Evolutionary conservation across 2,797 vertebrate genomes (phyloP), one percentile per base, ranked within the genome.

Genomic region (Coluber constrictor): DNA sequence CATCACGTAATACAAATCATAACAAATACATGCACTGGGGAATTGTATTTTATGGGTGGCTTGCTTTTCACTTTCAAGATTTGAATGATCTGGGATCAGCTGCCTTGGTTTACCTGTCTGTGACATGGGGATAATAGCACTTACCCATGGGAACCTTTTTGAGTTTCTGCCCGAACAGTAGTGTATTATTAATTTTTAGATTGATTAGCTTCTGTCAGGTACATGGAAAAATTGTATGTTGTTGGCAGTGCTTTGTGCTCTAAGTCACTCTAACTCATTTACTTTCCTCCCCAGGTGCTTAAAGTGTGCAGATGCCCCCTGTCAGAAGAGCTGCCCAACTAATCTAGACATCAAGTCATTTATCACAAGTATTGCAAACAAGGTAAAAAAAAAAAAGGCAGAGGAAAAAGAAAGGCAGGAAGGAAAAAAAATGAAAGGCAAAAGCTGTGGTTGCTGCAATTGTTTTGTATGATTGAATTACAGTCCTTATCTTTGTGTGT

Each of bases 301-400:
- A 9, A 99, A 99, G 96, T 99, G 99, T 97, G 99, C 97, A 0
- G 99, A 99, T 96, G 99, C 99, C 92, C 99, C 99, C 1, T 99
- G 99, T 98, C 99, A 99, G 97, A 99, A 99, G 97, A 99, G 98
- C 96, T 99, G 99, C 96, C 99, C 99, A 0, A 99, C 99, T 63
- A 98, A 99, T 97, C 97, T 99, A 96, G 98, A 99, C 97, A 98
- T 99, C 96, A 99, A 99, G 96, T 98, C 98, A 15, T 99, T 99
- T 96, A 99, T 99, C 96, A 99, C 98, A 70, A 99, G 99, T 94
- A 99, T 99, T 92, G 97, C 98, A 94, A 99, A 98, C 96, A 99
- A 99, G 99, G 99, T 99, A 98, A 95, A 88, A 32, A 96, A 2
- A 61, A 66, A 2, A 16, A 74, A 37, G n/a, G 66, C 37, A 83